phyloP scores from a whole-genome alignment of 1,140 invertebrate genomes.

The Lepidostoma basale region DNA sequence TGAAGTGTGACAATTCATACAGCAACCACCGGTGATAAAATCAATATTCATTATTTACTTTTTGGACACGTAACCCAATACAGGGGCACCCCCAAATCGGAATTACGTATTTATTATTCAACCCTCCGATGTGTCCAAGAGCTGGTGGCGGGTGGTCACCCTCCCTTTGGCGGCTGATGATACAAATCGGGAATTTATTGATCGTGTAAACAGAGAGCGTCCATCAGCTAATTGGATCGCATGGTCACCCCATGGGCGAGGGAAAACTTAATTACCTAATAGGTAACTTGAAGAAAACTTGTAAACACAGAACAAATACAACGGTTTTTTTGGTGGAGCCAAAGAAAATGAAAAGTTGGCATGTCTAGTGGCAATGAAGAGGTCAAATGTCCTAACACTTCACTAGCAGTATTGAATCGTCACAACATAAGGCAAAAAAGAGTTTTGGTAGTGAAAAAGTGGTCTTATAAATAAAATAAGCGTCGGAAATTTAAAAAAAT shows the following conservation, averaged over 20 bases:
- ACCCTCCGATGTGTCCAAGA: background rate
- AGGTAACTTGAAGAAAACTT: background rate
- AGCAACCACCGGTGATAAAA: background rate
- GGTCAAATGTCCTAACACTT: background rate
- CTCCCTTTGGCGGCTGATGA: background rate
- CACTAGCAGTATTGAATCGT: background rate
- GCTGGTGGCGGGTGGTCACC: background rate
- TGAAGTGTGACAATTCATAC: background rate
- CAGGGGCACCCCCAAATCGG: background rate
- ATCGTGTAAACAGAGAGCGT: conserved; percentile 35
- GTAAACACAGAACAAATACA: background rate
- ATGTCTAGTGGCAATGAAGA: background rate
- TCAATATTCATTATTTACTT: conserved; percentile 1
- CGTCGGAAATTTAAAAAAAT: background rate
- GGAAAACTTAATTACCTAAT: background rate
- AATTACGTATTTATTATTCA: conserved; percentile 23
- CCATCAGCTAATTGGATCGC: conserved; percentile 10
- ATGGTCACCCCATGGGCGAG: background rate
- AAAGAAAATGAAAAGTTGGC: background rate
- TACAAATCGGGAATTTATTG: conserved; percentile 34
- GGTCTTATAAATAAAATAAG: background rate
- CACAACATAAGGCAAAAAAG: background rate
- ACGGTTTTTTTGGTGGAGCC: background rate
- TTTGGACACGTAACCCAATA: background rate
- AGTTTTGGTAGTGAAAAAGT: background rate